These are phyloP conservation scores for Macroramphosus scolopax DNA, from an alignment of 2,797 vertebrate species.

Conservation along the genomic window DNA sequence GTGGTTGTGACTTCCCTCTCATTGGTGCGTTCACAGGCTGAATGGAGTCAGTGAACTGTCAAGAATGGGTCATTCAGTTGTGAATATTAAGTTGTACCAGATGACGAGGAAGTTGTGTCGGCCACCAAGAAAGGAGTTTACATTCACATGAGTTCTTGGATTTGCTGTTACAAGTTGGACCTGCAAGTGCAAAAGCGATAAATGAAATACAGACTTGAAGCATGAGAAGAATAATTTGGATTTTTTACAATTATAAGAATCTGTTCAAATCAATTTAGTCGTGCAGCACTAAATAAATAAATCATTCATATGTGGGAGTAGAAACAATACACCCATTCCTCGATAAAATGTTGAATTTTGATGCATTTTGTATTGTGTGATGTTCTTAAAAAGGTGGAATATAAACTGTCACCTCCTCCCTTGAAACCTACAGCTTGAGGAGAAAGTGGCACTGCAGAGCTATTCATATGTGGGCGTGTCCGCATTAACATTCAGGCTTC, in stretches of 20 bases:
- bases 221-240: too few species aligned
- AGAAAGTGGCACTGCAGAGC: conserved; percentile 26
- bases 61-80: conserved; percentile 73
- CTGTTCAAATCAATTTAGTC: neutral
- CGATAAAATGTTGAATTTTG: too few species aligned
- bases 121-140: conserved; percentile 16
- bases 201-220: too few species aligned
- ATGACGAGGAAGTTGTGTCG: conserved; percentile 42
- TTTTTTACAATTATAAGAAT: neutral
- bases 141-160: conserved; percentile 3
- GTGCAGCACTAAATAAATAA: conserved; percentile 1
- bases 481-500: conserved; percentile 42
- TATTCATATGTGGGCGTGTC: conserved; percentile 37
- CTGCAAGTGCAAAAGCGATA: too few species aligned
- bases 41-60: conserved; percentile 76
- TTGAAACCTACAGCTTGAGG: conserved; percentile 34
- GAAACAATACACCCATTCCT: neutral
- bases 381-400: too few species aligned
- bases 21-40: conserved; percentile 51
- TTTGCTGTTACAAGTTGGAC: conserved; percentile 3
- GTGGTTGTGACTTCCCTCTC: conserved; percentile 56
- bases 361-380: too few species aligned
- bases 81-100: conserved; percentile 69
- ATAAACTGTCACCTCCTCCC: conserved; percentile 15
- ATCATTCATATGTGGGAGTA: conserved; percentile 1